phyloP scores from a whole-genome alignment of 2,113 vertebrate genomes.

The Pelodiscus sinensis region DNA sequence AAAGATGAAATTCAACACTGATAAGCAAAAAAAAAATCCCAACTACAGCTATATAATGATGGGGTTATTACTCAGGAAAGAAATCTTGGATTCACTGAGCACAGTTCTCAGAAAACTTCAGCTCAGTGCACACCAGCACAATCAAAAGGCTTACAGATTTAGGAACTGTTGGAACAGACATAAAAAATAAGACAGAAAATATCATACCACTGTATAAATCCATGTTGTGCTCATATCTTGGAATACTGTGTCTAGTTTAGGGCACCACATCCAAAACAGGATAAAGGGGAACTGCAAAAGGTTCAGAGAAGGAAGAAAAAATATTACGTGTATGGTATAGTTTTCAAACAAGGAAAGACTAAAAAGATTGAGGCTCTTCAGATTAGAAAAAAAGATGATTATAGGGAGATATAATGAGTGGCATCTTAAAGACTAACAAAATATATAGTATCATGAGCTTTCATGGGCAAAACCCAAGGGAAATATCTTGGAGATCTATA shows the following conservation, averaged over 20 bases:
- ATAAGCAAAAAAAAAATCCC: background rate
- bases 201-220: background rate
- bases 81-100: background rate
- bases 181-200: background rate
- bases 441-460: no score
- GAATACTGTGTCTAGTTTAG: background rate
- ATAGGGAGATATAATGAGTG: background rate
- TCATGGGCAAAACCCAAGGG: no score
- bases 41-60: background rate
- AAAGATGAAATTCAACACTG: background rate
- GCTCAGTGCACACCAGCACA: background rate
- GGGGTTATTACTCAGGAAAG: background rate
- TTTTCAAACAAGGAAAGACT: background rate
- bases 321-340: background rate
- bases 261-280: background rate
- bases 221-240: background rate
- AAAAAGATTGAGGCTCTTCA: background rate
- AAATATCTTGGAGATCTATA: no score
- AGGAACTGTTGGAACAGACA: background rate
- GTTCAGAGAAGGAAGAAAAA: background rate
- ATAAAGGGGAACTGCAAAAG: background rate
- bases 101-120: background rate
- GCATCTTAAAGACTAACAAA: no score
- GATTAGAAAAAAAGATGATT: background rate
- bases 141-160: background rate